phyloP scores from a whole-genome alignment of 2,888 invertebrate genomes.

The Ichneumon xanthorius region DNA sequence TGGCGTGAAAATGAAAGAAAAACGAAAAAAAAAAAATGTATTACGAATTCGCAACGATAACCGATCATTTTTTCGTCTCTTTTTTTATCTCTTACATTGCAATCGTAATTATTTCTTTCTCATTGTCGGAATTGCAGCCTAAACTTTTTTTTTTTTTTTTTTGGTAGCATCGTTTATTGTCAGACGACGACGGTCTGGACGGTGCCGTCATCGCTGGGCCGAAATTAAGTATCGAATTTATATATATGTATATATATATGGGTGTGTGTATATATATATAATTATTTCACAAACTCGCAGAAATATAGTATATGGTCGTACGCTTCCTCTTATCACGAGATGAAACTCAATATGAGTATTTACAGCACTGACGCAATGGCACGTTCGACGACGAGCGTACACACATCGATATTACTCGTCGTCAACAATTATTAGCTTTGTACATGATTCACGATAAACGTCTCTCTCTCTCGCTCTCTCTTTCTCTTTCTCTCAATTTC shows the following conservation, averaged over 20 bases:
- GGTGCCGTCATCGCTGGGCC: slow-evolving; percentile 72
- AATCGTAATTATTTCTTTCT: neutral
- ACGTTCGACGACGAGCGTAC: slow-evolving; percentile 76
- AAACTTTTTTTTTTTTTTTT: slow-evolving; percentile 26
- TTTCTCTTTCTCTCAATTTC: slow-evolving; percentile 35
- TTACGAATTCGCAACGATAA: slow-evolving; percentile 28
- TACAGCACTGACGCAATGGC: slow-evolving; percentile 82
- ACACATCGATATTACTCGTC: slow-evolving; percentile 56
- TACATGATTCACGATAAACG: slow-evolving; percentile 75
- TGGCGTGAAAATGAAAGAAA: slow-evolving; percentile 8
- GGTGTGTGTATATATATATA: neutral
- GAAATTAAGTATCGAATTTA: slow-evolving; percentile 54
- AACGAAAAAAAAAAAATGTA: neutral
- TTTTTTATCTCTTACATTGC: slow-evolving; percentile 34
- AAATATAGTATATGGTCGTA: slow-evolving; percentile 44
- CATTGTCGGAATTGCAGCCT: neutral
- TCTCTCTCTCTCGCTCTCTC: slow-evolving; percentile 35
- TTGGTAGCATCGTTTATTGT: slow-evolving; percentile 76
- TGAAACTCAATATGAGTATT: slow-evolving; percentile 73
- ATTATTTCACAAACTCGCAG: slow-evolving; percentile 35
- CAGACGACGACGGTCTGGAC: slow-evolving; percentile 76
- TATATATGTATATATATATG: slow-evolving; percentile 5
- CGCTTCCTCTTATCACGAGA: slow-evolving; percentile 55
- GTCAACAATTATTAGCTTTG: slow-evolving; percentile 80
- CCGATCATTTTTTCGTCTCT: slow-evolving; percentile 10